phyloP scores from a whole-genome alignment of 2,888 invertebrate species.

The Druceiella hillmani region DNA sequence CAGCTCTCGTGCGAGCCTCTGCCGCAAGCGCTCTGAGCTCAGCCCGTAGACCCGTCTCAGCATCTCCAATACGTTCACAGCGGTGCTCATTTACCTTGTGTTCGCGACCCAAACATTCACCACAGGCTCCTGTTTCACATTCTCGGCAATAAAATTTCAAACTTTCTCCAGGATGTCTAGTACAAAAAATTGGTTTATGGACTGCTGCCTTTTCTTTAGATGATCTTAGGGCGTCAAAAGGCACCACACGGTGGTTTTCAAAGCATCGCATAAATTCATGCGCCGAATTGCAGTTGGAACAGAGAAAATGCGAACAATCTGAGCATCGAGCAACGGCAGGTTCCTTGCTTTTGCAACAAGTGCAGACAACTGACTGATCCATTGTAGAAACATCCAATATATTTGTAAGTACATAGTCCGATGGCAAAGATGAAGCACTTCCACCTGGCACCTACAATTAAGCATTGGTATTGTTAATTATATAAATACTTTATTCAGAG shows the following conservation, averaged over 20 bases:
- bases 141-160: constrained; percentile 84
- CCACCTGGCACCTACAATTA: constrained; percentile 69
- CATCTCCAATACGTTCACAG: constrained; percentile 75
- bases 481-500: constrained; percentile 1
- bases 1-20: constrained; percentile 71
- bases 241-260: constrained; percentile 88
- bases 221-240: constrained; percentile 78
- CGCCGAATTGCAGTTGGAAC: constrained; percentile 90
- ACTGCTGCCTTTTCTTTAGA: constrained; percentile 77
- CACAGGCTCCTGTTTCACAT: constrained; percentile 83
- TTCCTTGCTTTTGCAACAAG: constrained; percentile 94
- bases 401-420: constrained; percentile 83
- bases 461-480: too few relatives aligned
- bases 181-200: constrained; percentile 85
- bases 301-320: constrained; percentile 91
- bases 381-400: constrained; percentile 77
- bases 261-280: constrained; percentile 97
- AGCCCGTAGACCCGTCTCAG: constrained; percentile 71
- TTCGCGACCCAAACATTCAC: constrained; percentile 77
- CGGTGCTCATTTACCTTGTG: constrained; percentile 81
- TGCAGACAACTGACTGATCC: constrained; percentile 72
- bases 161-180: constrained; percentile 73
- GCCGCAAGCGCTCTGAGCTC: constrained; percentile 69
- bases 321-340: constrained; percentile 90
- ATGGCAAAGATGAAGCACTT: constrained; percentile 73